phyloP scores from a whole-genome alignment of 2,797 vertebrate genomes.

The Acipenser transmontanus region DNA sequence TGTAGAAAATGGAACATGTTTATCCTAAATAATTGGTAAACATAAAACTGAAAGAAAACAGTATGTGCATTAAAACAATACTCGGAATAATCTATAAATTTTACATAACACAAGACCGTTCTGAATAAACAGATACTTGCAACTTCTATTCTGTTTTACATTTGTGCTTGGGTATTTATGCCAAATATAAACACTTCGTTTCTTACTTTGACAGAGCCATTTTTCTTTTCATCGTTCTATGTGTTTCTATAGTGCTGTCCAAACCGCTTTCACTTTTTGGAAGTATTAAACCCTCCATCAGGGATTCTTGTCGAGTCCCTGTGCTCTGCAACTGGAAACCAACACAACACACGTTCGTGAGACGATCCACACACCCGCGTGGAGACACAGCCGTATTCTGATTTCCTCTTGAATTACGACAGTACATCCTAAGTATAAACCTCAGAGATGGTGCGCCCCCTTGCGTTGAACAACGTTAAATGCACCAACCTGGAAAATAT shows the following conservation, averaged over 20 bases:
- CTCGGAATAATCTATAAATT: too few relatives aligned
- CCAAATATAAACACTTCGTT: not conserved
- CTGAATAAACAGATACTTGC: too few relatives aligned
- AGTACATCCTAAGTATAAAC: not conserved
- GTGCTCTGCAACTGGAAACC: not conserved
- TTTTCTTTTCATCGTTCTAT: slow-evolving; percentile 48
- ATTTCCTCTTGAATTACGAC: slow-evolving; percentile 14
- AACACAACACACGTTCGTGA: not conserved
- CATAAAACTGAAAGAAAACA: too few relatives aligned
- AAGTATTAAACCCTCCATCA: slow-evolving; percentile 21
- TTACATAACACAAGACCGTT: too few relatives aligned
- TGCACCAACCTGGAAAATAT: slow-evolving; percentile 18
- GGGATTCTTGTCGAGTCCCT: rapidly evolving
- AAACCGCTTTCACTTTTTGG: slow-evolving; percentile 13
- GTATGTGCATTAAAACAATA: too few relatives aligned
- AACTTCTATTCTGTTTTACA: too few relatives aligned
- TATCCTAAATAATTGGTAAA: too few relatives aligned
- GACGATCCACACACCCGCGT: not conserved
- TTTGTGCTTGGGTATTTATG: too few relatives aligned
- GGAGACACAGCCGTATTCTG: slow-evolving; percentile 30
- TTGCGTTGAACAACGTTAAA: slow-evolving; percentile 13
- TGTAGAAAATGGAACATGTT: too few relatives aligned
- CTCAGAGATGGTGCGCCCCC: slow-evolving; percentile 25
- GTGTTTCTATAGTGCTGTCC: slow-evolving; percentile 22
- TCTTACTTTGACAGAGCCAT: slow-evolving; percentile 50